phyloP scores from a whole-genome alignment of 2,113 vertebrate genomes.

The Baryphthengus martii region DNA sequence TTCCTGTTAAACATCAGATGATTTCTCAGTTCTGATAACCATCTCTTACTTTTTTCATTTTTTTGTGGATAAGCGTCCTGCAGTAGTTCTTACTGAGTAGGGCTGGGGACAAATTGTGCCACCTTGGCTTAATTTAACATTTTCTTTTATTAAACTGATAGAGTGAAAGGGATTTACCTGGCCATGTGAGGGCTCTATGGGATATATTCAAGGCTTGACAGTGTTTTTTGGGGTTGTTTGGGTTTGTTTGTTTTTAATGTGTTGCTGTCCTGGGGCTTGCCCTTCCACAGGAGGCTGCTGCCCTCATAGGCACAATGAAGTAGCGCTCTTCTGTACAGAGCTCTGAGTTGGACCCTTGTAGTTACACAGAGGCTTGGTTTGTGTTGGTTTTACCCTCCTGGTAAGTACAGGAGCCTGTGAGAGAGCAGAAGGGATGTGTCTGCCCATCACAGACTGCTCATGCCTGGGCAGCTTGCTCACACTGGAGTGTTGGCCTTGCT shows the following conservation, averaged over 20 bases:
- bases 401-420: neutral
- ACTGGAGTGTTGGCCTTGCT: neutral
- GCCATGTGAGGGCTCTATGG: neutral
- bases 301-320: rapidly evolving
- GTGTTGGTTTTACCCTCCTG: neutral
- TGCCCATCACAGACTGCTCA: neutral
- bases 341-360: neutral
- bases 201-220: neutral
- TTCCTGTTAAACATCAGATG: neutral
- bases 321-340: neutral
- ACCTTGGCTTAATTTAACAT: neutral
- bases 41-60: neutral
- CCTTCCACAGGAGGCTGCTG: rapidly evolving
- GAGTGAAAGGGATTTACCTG: neutral
- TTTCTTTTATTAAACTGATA: neutral
- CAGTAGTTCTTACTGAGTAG: neutral
- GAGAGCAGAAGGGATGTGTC: neutral
- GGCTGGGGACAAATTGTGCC: neutral
- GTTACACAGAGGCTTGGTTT: neutral
- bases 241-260: neutral
- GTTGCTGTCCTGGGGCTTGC: neutral
- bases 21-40: neutral
- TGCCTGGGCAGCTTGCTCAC: neutral
- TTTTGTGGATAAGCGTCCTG: neutral
- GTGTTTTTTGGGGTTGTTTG: no score